Evolutionary conservation across 2,888 invertebrate genomes (phyloP).

Genomic region (Drosophila mayaguana): DNA sequence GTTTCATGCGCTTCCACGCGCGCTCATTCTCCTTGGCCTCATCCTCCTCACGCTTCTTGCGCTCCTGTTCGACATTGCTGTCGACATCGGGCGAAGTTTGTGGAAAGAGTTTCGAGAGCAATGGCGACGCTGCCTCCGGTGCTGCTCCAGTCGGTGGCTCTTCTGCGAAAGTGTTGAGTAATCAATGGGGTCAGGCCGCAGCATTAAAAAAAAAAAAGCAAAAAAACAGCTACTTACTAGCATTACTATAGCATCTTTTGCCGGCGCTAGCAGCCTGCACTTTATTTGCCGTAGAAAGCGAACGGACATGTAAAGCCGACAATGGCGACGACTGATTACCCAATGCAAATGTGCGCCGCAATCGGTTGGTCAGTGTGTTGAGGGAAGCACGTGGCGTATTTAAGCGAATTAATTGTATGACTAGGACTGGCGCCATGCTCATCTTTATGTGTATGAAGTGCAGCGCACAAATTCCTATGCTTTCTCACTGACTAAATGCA

Average conservation of each 20-base stretch:
- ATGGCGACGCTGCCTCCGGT: slow-evolving; percentile 56
- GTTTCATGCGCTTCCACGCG: slow-evolving; percentile 91
- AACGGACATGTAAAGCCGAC: slow-evolving; percentile 12
- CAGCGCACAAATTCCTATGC: slow-evolving; percentile 17
- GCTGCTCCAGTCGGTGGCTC: slow-evolving; percentile 18
- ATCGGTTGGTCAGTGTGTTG: slow-evolving; percentile 28
- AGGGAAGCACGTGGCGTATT: slow-evolving; percentile 45
- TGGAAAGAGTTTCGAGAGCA: slow-evolving; percentile 87
- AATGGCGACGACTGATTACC: slow-evolving; percentile 41
- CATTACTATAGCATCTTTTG: slow-evolving; percentile 50
- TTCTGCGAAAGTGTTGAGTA: slow-evolving; percentile 39
- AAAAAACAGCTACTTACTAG: slow-evolving; percentile 55
- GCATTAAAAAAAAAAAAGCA: background rate
- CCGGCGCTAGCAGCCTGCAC: background rate
- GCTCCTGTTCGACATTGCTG: slow-evolving; percentile 86
- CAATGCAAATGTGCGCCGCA: slow-evolving; percentile 52
- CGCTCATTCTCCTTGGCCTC: slow-evolving; percentile 89
- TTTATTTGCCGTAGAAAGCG: slow-evolving; percentile 19
- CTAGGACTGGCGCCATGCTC: slow-evolving; percentile 54
- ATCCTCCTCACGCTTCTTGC: slow-evolving; percentile 87
- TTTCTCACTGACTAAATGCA: slow-evolving; percentile 28
- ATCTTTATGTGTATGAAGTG: slow-evolving; percentile 19
- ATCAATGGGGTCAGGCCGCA: slow-evolving; percentile 3
- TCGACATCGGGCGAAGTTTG: slow-evolving; percentile 86
- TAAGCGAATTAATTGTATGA: slow-evolving; percentile 53